Evolutionary conservation across 2,888 invertebrate species (phyloP), one percentile per base, ranked within the genome.

Genomic region (Mycogona germanica): DNA sequence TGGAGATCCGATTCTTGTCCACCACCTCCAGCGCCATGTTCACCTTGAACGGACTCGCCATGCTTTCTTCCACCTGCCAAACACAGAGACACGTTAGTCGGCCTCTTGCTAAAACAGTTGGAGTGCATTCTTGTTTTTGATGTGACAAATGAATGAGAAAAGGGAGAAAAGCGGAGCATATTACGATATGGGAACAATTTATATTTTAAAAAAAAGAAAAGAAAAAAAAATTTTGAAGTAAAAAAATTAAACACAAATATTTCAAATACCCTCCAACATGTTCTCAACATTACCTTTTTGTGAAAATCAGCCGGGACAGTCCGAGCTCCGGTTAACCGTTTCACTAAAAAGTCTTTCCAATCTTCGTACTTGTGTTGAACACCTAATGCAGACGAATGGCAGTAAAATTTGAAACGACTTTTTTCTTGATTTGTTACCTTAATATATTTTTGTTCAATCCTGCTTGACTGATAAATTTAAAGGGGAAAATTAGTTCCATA

Each of bases 281-380:
- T n/a, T n/a, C n/a, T n/a, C n/a, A 26, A 26, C 19, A 7, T 55
- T 51, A 93, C 81, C 76, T 91, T 89, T 63, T 78, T 80, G 68
- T 87, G 85, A 72, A 92, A 95, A 72, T 91, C 89, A 25, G 87
- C 85, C 28, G 95, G 95, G 62, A 96, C 73, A 5, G 96, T 96
- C 53, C 92, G 77, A n/a, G 95, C 92, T 19, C 95, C 95, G 0
- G 93, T 93, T 58, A 97, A 73, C 60, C 91, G 78, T 67, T 87
- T 85, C 60, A 92, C 85, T 57, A 96, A 73, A 70, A 92, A 95
- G 71, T 88, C 88, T 68, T 93, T 92, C 96, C 96, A 96, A 73
- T 96, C 95, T 59, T 80, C 79, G 70, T 89, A 89, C 73, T 92
- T 93, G 66, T 87, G 82, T 68, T 89, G 87, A 65, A 96, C 92